Percentiles rank a stretch among this genome's conserved stretches.
Conservation (phyloP, 2,797 vertebrate genomes). For the Perodicticus potto region DNA sequence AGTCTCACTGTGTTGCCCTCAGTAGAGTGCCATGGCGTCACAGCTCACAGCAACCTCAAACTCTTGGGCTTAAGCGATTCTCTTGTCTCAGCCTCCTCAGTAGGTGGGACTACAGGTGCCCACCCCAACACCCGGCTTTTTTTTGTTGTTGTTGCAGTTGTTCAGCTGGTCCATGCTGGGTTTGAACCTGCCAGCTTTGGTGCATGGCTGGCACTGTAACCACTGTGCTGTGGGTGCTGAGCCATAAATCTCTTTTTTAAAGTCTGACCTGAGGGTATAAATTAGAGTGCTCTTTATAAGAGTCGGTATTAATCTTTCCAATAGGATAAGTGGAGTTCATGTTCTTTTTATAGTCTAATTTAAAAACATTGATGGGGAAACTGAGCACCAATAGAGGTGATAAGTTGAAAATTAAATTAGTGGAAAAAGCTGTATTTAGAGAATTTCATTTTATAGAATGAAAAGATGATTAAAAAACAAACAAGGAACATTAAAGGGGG, state of each 20-base stretch:
- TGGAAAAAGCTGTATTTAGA: neutral
- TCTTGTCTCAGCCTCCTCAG: no score
- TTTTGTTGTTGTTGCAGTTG: no score
- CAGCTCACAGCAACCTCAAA: no score
- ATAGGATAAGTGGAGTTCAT: neutral
- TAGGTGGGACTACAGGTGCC: no score
- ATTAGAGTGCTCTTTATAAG: neutral
- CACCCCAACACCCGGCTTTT: no score
- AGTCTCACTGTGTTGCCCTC: no score
- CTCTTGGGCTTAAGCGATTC: no score
- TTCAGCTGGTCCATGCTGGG: neutral
- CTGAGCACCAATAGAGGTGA: neutral
- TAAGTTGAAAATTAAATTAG: neutral
- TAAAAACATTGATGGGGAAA: neutral
- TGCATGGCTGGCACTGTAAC: no score
- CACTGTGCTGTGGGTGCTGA: no score
- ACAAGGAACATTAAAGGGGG: neutral
- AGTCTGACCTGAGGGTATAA: neutral
- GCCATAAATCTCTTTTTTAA: neutral
- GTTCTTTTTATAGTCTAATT: neutral
- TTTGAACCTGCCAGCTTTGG: no score
- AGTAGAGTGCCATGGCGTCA: no score
- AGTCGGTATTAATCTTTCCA: neutral
- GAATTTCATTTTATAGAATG: slow-evolving; percentile 17
- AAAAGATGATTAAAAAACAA: neutral